Evolutionary conservation across 2,113 vertebrate genomes (phyloP).

Genomic region (Lamprotornis superbus): DNA sequence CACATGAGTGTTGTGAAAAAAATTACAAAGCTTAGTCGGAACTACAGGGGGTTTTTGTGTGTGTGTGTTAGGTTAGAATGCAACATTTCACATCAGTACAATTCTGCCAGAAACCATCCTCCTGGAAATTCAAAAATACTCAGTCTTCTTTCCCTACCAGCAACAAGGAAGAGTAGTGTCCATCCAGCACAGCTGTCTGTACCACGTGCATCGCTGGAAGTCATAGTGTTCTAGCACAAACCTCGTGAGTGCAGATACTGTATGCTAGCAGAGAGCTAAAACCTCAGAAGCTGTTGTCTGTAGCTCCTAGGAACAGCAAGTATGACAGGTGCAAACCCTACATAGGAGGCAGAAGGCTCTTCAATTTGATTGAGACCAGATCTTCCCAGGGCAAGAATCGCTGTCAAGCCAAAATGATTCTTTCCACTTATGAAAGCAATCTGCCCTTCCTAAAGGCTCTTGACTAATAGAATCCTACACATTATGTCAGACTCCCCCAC

Average conservation of each 20-base stretch:
- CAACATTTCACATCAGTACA: background rate
- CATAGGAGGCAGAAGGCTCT: conserved; percentile 54
- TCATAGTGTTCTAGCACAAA: conserved; percentile 64
- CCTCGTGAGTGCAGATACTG: conserved; percentile 47
- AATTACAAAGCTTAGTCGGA: conserved; percentile 23
- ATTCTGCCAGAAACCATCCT: conserved; percentile 47
- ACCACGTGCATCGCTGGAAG: conserved; percentile 17
- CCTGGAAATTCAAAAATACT: conserved; percentile 31
- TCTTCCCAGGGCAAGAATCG: conserved; percentile 34
- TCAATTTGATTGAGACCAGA: conserved; percentile 30
- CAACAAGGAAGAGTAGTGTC: conserved; percentile 6
- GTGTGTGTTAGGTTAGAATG: conserved; percentile 18
- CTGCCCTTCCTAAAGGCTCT: conserved; percentile 53
- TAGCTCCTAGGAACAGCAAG: conserved; percentile 66
- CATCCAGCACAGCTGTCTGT: conserved; percentile 51
- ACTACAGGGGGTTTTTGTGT: background rate
- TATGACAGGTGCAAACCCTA: conserved; percentile 64
- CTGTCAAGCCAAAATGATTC: conserved; percentile 14
- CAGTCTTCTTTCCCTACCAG: conserved; percentile 14
- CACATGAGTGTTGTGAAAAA: conserved; percentile 1
- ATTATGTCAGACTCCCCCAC: conserved; percentile 52
- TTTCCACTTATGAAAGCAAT: conserved; percentile 3
- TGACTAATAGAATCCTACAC: conserved; percentile 66
- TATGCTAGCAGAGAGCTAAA: conserved; percentile 49
- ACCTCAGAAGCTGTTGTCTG: conserved; percentile 49